Evolutionary conservation across 1,140 invertebrate species (phyloP).

Genomic region (Metaphire vulgaris): DNA sequence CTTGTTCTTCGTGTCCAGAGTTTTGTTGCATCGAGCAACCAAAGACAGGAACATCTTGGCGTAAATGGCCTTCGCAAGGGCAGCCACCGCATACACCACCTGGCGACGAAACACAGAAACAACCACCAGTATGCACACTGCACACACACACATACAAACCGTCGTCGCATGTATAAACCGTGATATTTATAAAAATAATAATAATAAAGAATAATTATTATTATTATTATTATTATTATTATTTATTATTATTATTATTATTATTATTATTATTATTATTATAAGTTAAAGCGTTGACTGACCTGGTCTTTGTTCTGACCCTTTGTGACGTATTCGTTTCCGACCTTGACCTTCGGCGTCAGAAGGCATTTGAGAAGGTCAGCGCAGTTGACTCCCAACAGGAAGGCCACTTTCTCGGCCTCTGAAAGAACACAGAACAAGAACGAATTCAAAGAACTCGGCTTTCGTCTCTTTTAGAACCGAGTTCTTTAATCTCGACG

Average conservation of each 20-base stretch:
- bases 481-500: no score
- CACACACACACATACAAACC: neutral
- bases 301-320: neutral
- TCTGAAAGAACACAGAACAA: neutral
- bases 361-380: no score
- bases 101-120: conserved; percentile 49
- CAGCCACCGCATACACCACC: conserved; percentile 86
- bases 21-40: conserved; percentile 97
- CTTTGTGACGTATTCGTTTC: no score
- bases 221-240: conserved; percentile 10
- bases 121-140: neutral
- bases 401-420: neutral
- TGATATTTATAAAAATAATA: neutral
- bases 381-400: neutral
- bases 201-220: neutral
- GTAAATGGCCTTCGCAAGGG: conserved; percentile 92
- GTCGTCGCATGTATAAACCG: no score
- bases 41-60: conserved; percentile 94
- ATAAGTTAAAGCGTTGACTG: no score
- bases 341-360: no score
- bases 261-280: neutral
- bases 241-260: conserved; percentile 1
- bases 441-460: neutral
- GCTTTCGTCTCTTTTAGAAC: conserved; percentile 2
- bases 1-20: conserved; percentile 94